These are phyloP conservation scores for Oncopodura yosiiana DNA, from an alignment of 1,140 invertebrate genomes.

Conservation along the genomic window DNA sequence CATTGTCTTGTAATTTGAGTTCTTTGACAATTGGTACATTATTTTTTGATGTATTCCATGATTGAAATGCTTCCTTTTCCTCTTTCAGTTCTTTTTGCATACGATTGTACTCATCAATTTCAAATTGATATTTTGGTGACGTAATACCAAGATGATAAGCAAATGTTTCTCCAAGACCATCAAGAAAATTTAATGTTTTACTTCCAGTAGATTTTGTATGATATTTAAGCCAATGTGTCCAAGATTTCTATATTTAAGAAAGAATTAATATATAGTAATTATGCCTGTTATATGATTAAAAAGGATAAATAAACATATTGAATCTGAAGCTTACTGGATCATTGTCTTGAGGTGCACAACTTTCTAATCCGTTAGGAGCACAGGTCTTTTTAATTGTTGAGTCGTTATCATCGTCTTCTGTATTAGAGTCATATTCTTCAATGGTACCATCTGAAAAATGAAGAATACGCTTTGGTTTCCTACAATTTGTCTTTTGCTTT, in stretches of 20 bases:
- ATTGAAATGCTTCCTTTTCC: not conserved
- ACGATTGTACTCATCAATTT: conserved; percentile 34
- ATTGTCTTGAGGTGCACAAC: conserved; percentile 1
- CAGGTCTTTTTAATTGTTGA: not conserved
- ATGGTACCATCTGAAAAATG: conserved; percentile 33
- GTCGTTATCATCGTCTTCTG: not conserved
- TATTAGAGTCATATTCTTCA: conserved; percentile 28
- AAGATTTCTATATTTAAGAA: conserved; percentile 1
- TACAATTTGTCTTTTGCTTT: not conserved
- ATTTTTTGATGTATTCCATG: too few species aligned
- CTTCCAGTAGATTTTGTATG: conserved; percentile 4
- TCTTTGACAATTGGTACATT: too few species aligned
- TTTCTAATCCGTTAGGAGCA: not conserved
- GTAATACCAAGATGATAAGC: conserved; percentile 32
- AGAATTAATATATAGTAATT: not conserved
- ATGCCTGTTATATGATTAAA: not conserved
- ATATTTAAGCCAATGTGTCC: conserved; percentile 29
- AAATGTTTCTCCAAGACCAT: conserved; percentile 21
- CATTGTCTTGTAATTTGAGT: too few species aligned
- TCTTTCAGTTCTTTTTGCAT: conserved; percentile 15
- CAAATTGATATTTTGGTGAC: conserved; percentile 29
- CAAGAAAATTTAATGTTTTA: conserved; percentile 24
- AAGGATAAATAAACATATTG: not conserved
- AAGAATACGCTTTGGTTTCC: conserved; percentile 21
- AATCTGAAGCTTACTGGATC: conserved; percentile 19